Conservation (phyloP, 1,140 invertebrate genomes). For the Euwallacea fornicatus region DNA sequence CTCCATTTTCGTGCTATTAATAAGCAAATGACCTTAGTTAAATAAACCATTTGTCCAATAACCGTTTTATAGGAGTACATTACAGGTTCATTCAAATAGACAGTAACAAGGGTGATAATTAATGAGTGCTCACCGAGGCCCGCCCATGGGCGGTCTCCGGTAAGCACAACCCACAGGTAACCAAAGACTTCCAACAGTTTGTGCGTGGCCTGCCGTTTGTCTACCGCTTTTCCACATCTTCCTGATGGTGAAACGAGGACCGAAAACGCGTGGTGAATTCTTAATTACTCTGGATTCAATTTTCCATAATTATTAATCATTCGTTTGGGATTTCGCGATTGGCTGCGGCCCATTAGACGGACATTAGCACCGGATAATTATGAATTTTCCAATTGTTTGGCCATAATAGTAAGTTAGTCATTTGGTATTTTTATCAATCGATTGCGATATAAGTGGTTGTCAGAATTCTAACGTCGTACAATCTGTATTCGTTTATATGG, state of each 20-base stretch:
- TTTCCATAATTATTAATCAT: no score
- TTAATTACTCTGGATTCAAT: neutral
- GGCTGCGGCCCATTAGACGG: no score
- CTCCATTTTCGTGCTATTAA: constrained; percentile 19
- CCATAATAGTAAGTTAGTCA: no score
- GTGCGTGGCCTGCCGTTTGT: constrained; percentile 34
- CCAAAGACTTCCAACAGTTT: constrained; percentile 36
- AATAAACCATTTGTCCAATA: constrained; percentile 38
- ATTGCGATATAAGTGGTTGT: no score
- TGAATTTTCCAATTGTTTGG: no score
- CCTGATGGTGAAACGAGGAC: constrained; percentile 7
- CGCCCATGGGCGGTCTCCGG: constrained; percentile 39
- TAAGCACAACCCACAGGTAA: constrained; percentile 35
- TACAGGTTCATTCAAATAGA: constrained; percentile 41
- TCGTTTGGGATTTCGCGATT: no score
- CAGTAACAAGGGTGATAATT: constrained; percentile 45
- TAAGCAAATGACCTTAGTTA: constrained; percentile 26
- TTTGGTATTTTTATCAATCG: no score
- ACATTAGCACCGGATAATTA: no score
- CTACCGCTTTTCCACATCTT: neutral
- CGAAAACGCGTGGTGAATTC: constrained; percentile 9
- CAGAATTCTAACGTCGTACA: no score
- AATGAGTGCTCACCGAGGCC: constrained; percentile 36
- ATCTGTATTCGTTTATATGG: no score
- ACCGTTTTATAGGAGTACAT: constrained; percentile 31